Evolutionary conservation across 1,140 invertebrate species (phyloP).

Genomic region (Drosophila auraria): DNA sequence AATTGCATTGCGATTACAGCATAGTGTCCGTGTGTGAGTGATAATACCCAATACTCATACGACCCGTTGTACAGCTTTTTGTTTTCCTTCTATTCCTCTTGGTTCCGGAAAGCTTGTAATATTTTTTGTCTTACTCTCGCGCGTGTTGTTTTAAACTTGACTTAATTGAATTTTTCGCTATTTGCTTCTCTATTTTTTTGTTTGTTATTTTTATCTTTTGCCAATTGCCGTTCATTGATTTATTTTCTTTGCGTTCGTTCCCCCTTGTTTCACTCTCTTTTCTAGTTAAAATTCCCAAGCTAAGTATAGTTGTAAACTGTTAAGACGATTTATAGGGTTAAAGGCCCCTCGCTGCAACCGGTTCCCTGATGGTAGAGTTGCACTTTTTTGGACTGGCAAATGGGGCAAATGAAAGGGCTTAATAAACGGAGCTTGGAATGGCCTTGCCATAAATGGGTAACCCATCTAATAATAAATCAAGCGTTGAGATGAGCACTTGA

Average conservation of each 20-base stretch:
- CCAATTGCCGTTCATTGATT: slow-evolving; percentile 71
- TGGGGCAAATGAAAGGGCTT: slow-evolving; percentile 5
- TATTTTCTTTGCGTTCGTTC: slow-evolving; percentile 26
- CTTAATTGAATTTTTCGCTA: slow-evolving; percentile 73
- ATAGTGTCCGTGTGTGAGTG: slow-evolving; percentile 63
- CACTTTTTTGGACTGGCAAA: background rate
- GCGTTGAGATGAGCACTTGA: slow-evolving; percentile 26
- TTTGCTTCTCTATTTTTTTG: slow-evolving; percentile 49
- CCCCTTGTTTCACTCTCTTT: slow-evolving; percentile 3
- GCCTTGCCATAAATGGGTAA: background rate
- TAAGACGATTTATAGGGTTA: slow-evolving; percentile 42
- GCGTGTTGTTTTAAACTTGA: slow-evolving; percentile 75
- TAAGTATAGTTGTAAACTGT: slow-evolving; percentile 5
- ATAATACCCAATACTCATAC: slow-evolving; percentile 73
- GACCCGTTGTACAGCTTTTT: slow-evolving; percentile 48
- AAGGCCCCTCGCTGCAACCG: slow-evolving; percentile 36
- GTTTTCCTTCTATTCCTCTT: slow-evolving; percentile 39
- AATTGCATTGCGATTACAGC: slow-evolving; percentile 83
- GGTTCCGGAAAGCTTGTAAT: slow-evolving; percentile 72
- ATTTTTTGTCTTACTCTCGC: slow-evolving; percentile 58
- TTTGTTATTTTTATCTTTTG: slow-evolving; percentile 68
- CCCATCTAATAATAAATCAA: slow-evolving; percentile 34
- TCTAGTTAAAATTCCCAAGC: background rate
- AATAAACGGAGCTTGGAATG: slow-evolving; percentile 23
- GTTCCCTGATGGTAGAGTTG: slow-evolving; percentile 17